Conservation (phyloP, 1,140 invertebrate species). For the Drosophila lini region DNA sequence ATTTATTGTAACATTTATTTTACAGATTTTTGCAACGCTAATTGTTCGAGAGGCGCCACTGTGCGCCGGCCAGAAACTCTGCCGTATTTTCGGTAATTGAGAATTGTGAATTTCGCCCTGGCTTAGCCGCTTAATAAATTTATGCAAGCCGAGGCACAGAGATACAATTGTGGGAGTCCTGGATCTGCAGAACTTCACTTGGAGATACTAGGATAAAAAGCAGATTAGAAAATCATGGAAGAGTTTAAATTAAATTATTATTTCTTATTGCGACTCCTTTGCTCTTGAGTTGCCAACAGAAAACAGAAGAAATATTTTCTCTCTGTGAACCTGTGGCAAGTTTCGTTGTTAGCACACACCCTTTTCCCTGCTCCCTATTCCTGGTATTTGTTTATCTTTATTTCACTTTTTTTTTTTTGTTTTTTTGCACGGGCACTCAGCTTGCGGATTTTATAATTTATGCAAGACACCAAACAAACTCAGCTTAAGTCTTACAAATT, state of each 20-base stretch:
- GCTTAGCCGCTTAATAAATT: slow-evolving; percentile 66
- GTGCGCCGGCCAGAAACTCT: not conserved
- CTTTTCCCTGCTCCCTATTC: slow-evolving; percentile 17
- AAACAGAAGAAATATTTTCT: not conserved
- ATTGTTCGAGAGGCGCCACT: too few species aligned
- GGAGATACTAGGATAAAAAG: not conserved
- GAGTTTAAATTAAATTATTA: not conserved
- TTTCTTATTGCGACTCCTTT: not conserved
- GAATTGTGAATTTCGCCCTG: slow-evolving; percentile 47
- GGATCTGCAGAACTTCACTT: slow-evolving; percentile 3
- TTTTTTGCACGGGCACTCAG: slow-evolving; percentile 43
- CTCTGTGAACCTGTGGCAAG: slow-evolving; percentile 23
- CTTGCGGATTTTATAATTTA: slow-evolving; percentile 76
- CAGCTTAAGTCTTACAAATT: slow-evolving; percentile 76
- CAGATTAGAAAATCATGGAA: rapidly evolving
- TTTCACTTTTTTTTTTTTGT: not conserved
- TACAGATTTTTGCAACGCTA: too few species aligned
- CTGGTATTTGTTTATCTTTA: slow-evolving; percentile 40
- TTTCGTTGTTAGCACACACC: slow-evolving; percentile 45
- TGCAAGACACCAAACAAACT: slow-evolving; percentile 74
- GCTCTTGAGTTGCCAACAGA: not conserved
- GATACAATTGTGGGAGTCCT: slow-evolving; percentile 14
- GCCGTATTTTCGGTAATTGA: slow-evolving; percentile 57
- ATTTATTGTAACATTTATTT: too few species aligned
- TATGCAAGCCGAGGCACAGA: slow-evolving; percentile 33